Evolutionary conservation across 2,797 vertebrate genomes (phyloP).

Genomic region (Gallinago solitaria): DNA sequence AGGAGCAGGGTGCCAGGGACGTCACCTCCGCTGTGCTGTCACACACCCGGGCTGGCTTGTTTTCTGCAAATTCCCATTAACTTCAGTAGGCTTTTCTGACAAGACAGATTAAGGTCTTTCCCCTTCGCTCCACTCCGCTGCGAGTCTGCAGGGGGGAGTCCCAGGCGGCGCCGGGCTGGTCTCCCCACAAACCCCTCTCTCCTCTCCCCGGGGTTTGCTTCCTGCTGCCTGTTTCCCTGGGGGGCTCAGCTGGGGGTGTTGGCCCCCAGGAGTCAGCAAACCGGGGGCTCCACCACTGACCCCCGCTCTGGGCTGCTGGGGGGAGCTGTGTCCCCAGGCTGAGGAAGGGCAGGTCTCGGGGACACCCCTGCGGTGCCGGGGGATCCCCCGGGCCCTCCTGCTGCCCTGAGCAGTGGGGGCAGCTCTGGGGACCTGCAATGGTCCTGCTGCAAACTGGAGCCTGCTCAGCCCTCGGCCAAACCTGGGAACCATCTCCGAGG

Average conservation of each 20-base stretch:
- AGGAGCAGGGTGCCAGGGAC: not conserved
- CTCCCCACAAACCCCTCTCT: not conserved
- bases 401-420: not conserved
- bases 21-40: not conserved
- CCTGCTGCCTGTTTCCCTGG: not conserved
- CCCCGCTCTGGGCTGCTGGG: fast-evolving
- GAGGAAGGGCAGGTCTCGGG: not conserved
- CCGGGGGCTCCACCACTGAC: fast-evolving
- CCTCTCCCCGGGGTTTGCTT: not conserved
- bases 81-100: not conserved
- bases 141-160: not conserved
- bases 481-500: not conserved
- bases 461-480: not conserved
- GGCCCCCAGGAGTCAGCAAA: not conserved
- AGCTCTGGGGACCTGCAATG: not conserved
- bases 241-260: no score
- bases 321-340: not conserved
- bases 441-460: not conserved
- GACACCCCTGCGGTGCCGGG: fast-evolving
- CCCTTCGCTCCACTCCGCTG: not conserved
- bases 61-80: not conserved
- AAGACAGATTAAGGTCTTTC: not conserved
- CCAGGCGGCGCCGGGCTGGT: fast-evolving
- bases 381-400: fast-evolving
- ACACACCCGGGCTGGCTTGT: not conserved